These are phyloP conservation scores for Odontocolon sp. DNA, from an alignment of 2,888 invertebrate species.

Conservation along the genomic window DNA sequence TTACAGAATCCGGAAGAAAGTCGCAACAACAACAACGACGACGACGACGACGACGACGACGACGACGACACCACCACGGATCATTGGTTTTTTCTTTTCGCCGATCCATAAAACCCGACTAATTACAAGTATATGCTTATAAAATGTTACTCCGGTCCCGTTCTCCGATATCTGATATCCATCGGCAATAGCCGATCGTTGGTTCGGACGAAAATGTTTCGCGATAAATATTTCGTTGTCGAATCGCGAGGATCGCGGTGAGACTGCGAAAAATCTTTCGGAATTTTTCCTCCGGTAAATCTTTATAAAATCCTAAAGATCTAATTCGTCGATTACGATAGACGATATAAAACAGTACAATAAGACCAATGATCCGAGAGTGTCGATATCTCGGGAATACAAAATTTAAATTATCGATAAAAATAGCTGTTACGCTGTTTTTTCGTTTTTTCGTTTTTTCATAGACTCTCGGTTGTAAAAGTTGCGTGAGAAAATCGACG, in stretches of 20 bases:
- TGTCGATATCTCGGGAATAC: constrained; percentile 62
- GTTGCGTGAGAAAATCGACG: constrained; percentile 50
- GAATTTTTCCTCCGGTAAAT: constrained; percentile 58
- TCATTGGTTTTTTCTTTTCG: constrained; percentile 64
- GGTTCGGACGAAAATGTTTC: constrained; percentile 63
- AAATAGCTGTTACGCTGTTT: constrained; percentile 63
- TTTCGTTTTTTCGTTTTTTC: too few relatives aligned
- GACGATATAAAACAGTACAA: constrained; percentile 67
- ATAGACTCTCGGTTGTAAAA: constrained; percentile 38
- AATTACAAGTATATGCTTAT: constrained; percentile 66
- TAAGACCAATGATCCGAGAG: constrained; percentile 65
- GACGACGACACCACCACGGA: too few relatives aligned
- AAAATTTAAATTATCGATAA: constrained; percentile 69
- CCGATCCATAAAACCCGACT: constrained; percentile 64
- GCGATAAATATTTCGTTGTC: constrained; percentile 53
- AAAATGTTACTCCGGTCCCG: constrained; percentile 75
- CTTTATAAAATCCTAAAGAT: constrained; percentile 68
- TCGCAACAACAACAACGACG: constrained; percentile 60
- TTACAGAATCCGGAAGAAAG: constrained; percentile 60
- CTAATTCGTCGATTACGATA: constrained; percentile 61
- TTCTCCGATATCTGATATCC: constrained; percentile 74
- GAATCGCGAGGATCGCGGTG: constrained; percentile 8
- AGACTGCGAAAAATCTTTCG: constrained; percentile 22
- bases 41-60: too few relatives aligned
- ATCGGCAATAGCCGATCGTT: constrained; percentile 67